Evolutionary conservation across 2,113 vertebrate species (phyloP).

Genomic region (Phylloscopus trochilus): DNA sequence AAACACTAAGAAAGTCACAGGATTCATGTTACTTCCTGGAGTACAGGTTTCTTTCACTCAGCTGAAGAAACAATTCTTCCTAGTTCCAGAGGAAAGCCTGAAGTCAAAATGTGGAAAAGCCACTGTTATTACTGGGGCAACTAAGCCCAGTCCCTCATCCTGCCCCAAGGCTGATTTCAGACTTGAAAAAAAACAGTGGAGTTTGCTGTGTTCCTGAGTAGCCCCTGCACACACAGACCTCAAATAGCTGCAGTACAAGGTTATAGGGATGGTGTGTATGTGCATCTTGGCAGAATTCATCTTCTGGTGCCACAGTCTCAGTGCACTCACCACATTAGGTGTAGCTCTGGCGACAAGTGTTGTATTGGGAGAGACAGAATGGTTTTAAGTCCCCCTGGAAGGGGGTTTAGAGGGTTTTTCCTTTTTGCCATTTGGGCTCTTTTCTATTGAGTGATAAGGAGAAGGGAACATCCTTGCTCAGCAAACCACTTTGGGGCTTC

Average conservation of each 20-base stretch:
- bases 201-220: background rate
- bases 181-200: background rate
- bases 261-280: rapidly evolving
- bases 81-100: background rate
- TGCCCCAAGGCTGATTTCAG: background rate
- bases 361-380: background rate
- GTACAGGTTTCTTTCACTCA: background rate
- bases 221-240: background rate
- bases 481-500: background rate
- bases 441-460: background rate
- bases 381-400: background rate
- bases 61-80: background rate
- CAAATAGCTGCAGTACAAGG: rapidly evolving
- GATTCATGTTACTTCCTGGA: background rate
- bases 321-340: background rate
- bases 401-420: background rate
- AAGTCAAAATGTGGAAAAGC: background rate
- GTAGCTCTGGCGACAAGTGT: background rate
- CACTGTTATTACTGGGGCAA: background rate
- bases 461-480: background rate
- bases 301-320: background rate
- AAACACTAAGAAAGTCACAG: background rate
- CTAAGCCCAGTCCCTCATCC: background rate
- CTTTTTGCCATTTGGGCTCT: background rate
- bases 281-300: background rate